phyloP scores from a whole-genome alignment of 2,113 vertebrate genomes.

The Ginglymostoma cirratum region DNA sequence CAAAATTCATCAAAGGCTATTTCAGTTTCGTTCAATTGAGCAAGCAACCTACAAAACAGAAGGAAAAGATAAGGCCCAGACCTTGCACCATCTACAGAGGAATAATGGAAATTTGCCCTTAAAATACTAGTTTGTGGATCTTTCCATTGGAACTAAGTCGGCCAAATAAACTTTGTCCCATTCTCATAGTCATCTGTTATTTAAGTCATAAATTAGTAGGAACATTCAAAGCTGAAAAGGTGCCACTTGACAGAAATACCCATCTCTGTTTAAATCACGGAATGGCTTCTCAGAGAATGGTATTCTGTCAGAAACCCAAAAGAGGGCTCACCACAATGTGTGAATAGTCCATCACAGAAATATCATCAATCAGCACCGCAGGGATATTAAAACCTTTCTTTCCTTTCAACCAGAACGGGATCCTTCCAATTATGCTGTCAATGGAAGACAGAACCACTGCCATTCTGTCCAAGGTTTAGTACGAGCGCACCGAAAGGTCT shows the following conservation, averaged over 20 bases:
- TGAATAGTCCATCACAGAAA: neutral
- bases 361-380: neutral
- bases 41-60: slow-evolving; percentile 65
- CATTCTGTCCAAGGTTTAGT: neutral
- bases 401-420: neutral
- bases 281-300: slow-evolving; percentile 18
- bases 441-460: neutral
- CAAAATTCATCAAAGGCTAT: slow-evolving; percentile 92
- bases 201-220: neutral
- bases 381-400: neutral
- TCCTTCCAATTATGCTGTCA: neutral
- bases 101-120: neutral
- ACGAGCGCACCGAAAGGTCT: neutral
- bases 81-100: neutral
- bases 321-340: neutral
- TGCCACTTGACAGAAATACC: neutral
- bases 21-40: slow-evolving; percentile 84
- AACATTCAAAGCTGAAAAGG: slow-evolving; percentile 43
- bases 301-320: slow-evolving; percentile 24
- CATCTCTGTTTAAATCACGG: slow-evolving; percentile 27
- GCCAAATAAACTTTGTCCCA: neutral
- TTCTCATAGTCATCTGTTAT: neutral
- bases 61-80: neutral
- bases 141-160: neutral
- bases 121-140: neutral